Evolutionary conservation across 1,140 invertebrate genomes (phyloP).

Genomic region (Nephila pilipes): DNA sequence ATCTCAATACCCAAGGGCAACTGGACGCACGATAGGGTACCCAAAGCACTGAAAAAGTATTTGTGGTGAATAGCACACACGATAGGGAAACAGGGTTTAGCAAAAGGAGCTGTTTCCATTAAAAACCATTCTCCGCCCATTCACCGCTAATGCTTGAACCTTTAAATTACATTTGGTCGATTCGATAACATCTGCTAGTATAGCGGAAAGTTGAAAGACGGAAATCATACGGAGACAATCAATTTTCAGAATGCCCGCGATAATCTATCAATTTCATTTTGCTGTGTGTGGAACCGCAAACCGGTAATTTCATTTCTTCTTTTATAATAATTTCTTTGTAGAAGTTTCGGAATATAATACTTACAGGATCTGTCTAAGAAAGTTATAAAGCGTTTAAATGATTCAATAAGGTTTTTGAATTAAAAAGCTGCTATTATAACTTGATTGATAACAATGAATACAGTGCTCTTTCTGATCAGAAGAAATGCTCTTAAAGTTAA

Average conservation of each 20-base stretch:
- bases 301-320: background rate
- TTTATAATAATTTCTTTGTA: background rate
- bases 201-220: constrained; percentile 11
- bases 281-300: background rate
- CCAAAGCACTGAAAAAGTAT: background rate
- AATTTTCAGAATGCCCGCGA: constrained; percentile 24
- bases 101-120: constrained; percentile 12
- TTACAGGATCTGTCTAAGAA: background rate
- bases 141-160: constrained; percentile 46
- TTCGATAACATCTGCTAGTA: constrained; percentile 33
- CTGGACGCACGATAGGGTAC: background rate
- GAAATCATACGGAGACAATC: constrained; percentile 42
- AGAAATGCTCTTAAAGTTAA: too few species aligned
- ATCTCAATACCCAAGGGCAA: constrained; percentile 21
- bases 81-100: constrained; percentile 30
- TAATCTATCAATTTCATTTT: constrained; percentile 18
- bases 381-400: background rate
- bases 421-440: too few species aligned
- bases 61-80: background rate
- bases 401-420: too few species aligned
- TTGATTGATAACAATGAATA: too few species aligned
- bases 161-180: constrained; percentile 38
- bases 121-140: constrained; percentile 22
- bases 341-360: background rate
- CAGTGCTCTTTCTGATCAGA: too few species aligned